phyloP scores from a whole-genome alignment of 2,113 vertebrate genomes.

The Toxotes jaculatrix region DNA sequence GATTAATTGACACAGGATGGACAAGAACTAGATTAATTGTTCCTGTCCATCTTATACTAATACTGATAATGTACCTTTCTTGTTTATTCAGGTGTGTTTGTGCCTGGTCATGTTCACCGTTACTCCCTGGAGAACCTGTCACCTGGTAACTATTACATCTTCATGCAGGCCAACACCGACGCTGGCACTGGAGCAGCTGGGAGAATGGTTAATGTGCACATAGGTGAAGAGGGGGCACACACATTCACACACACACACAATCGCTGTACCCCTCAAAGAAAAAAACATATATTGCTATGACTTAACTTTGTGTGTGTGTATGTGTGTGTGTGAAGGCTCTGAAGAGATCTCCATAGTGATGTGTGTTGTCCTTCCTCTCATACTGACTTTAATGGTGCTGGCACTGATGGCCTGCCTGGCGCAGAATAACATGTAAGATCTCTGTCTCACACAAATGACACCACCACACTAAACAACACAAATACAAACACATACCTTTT shows the following conservation, averaged over 20 bases:
- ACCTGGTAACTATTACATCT: constrained; percentile 67
- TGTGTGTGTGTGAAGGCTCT: constrained; percentile 43
- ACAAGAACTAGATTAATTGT: neutral
- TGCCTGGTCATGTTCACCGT: constrained; percentile 26
- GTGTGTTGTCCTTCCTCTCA: constrained; percentile 21
- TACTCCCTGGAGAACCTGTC: constrained; percentile 64
- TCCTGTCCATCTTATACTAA: neutral
- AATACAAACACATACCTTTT: neutral
- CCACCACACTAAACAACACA: neutral
- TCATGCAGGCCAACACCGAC: constrained; percentile 69
- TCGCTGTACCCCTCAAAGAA: neutral
- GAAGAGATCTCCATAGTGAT: constrained; percentile 36
- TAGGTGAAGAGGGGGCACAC: constrained; percentile 37
- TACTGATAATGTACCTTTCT: neutral
- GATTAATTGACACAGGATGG: too few species aligned
- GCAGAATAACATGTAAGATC: constrained; percentile 47
- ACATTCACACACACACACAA: neutral
- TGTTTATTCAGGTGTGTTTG: constrained; percentile 40
- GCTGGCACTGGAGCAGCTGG: constrained; percentile 69
- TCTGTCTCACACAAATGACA: neutral
- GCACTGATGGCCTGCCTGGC: constrained; percentile 47
- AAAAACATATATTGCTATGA: neutral
- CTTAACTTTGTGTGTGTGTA: neutral
- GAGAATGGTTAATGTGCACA: constrained; percentile 10
- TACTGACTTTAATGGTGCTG: constrained; percentile 40